Evolutionary conservation across 2,888 invertebrate genomes (phyloP).

Genomic region (Drosophila colorata): DNA sequence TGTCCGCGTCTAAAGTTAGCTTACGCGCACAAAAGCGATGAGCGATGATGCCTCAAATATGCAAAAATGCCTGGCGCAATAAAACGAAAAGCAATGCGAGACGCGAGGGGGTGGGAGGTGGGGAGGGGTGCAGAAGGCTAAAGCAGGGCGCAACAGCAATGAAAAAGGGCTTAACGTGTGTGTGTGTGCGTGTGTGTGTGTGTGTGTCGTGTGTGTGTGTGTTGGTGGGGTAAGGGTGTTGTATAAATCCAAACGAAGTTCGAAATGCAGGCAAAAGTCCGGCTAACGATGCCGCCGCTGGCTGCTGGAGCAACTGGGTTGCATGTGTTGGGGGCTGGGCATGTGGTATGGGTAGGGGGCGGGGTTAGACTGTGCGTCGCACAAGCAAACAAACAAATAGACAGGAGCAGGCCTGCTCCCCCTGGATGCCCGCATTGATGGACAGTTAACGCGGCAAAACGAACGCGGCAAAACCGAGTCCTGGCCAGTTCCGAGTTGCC

Average conservation of each 20-base stretch:
- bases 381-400: constrained; percentile 64
- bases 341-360: constrained; percentile 68
- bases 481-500: constrained; percentile 2
- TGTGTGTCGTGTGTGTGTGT: not conserved
- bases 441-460: constrained; percentile 81
- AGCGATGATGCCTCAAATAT: constrained; percentile 81
- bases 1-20: constrained; percentile 53
- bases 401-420: constrained; percentile 28
- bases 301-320: constrained; percentile 33
- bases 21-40: constrained; percentile 80
- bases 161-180: constrained; percentile 62
- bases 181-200: constrained; percentile 1
- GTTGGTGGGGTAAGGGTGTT: constrained; percentile 2
- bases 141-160: constrained; percentile 40
- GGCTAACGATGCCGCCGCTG: constrained; percentile 72
- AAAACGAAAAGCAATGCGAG: constrained; percentile 58
- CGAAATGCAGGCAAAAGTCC: constrained; percentile 73
- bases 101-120: constrained; percentile 1
- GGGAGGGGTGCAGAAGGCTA: too few relatives aligned
- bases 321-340: not conserved
- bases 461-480: constrained; percentile 75
- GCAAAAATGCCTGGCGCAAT: constrained; percentile 81
- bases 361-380: constrained; percentile 28
- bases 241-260: constrained; percentile 70
- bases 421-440: constrained; percentile 72